These are phyloP conservation scores for Ivindomyrus marchei DNA, from an alignment of 2,113 vertebrate genomes.

Conservation along the genomic window DNA sequence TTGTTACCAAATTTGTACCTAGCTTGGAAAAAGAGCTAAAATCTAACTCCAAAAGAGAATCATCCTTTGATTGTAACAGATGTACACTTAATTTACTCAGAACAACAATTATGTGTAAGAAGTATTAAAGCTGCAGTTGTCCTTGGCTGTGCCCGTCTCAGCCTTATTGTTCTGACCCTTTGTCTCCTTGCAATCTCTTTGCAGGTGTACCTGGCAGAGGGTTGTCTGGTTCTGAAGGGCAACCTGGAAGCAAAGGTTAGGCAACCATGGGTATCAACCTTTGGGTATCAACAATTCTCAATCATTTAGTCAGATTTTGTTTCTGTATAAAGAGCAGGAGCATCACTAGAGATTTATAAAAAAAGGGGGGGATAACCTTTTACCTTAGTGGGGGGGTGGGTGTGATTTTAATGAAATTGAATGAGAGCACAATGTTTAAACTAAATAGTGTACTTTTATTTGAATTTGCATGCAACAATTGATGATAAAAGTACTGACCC, in stretches of 20 bases:
- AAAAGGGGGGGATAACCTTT: background rate
- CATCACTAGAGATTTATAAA: background rate
- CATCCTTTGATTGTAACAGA: background rate
- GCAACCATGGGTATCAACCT: background rate
- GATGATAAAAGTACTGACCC: background rate
- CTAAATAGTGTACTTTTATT: background rate
- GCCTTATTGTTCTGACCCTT: background rate
- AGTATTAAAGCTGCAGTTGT: background rate
- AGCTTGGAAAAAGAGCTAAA: background rate
- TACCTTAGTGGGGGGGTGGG: background rate
- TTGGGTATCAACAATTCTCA: background rate
- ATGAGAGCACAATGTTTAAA: background rate
- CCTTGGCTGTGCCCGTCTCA: background rate
- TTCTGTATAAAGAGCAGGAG: background rate
- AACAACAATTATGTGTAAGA: background rate
- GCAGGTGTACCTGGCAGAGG: conserved; percentile 78
- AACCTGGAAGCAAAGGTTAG: conserved; percentile 77
- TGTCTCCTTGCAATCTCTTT: background rate
- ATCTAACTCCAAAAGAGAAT: background rate
- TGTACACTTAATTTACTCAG: background rate
- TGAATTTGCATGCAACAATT: background rate
- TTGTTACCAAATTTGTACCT: background rate
- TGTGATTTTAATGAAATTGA: background rate
- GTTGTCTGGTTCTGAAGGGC: conserved; percentile 67
- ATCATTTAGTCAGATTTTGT: background rate